A percentile compares a stretch with the other conserved stretches of the same genome.
phyloP scores from a whole-genome alignment of 2,797 vertebrate genomes.

The Lagocephalus sceleratus region DNA sequence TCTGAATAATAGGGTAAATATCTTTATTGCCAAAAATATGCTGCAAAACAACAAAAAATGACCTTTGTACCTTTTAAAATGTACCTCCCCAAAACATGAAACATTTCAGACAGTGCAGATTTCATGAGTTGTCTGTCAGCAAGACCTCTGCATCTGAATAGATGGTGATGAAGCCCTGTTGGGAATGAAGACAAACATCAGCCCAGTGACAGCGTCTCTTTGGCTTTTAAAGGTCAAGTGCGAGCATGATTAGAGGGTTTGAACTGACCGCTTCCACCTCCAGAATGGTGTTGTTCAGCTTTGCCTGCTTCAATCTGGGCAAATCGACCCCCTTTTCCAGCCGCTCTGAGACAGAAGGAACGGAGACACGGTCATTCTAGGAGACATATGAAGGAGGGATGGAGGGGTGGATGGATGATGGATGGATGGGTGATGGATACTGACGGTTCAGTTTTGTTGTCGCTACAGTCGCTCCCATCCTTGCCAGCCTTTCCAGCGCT shows the following conservation, averaged over 20 bases:
- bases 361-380: too few species aligned
- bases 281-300: slow-evolving; percentile 57
- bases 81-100: too few species aligned
- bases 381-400: too few species aligned
- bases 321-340: slow-evolving; percentile 46
- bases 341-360: slow-evolving; percentile 45
- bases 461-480: accelerated
- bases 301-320: slow-evolving; percentile 26
- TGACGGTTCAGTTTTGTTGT: slow-evolving; percentile 62
- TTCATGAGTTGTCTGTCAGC: slow-evolving; percentile 12
- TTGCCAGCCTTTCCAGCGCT: slow-evolving; percentile 1
- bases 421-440: too few species aligned
- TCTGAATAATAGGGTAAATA: too few species aligned
- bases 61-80: too few species aligned
- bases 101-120: neutral
- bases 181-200: slow-evolving; percentile 14
- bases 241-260: neutral
- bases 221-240: neutral
- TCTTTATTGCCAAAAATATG: too few species aligned
- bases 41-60: too few species aligned
- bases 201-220: neutral
- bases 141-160: slow-evolving; percentile 47
- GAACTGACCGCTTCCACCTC: slow-evolving; percentile 56
- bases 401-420: too few species aligned
- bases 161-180: slow-evolving; percentile 64